Percentiles rank a stretch among this genome's conserved stretches.
phyloP scores from a whole-genome alignment of 1,140 invertebrate species.

The honey bee (Apis mellifera) region DNA sequence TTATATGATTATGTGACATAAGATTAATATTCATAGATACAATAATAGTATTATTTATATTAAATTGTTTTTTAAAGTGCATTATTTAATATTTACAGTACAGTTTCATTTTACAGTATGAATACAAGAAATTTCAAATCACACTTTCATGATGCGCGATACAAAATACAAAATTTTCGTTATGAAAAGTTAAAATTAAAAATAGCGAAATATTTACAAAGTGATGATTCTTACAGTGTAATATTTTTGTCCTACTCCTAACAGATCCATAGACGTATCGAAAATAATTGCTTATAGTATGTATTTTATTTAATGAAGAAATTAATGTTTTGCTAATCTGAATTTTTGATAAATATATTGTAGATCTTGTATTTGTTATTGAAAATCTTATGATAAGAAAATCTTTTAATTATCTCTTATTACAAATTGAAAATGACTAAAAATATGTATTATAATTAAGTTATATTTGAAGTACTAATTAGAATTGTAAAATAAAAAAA shows the following conservation, averaged over 20 bases:
- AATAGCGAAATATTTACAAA: constrained; percentile 59
- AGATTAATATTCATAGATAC: constrained; percentile 33
- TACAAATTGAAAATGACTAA: constrained; percentile 35
- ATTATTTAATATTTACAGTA: constrained; percentile 57
- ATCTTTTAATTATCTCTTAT: constrained; percentile 20
- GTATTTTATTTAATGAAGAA: constrained; percentile 9
- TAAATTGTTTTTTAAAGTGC: constrained; percentile 34
- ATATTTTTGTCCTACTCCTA: constrained; percentile 42
- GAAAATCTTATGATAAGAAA: neutral
- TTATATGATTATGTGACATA: constrained; percentile 9
- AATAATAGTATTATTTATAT: constrained; percentile 26
- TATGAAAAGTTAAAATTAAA: constrained; percentile 60
- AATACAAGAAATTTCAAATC: constrained; percentile 52
- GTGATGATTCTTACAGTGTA: constrained; percentile 48
- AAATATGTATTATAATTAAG: constrained; percentile 26
- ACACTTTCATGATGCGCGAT: constrained; percentile 55
- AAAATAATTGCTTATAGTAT: constrained; percentile 34
- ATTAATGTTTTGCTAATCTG: constrained; percentile 10
- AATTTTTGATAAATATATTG: constrained; percentile 11
- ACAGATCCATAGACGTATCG: constrained; percentile 44
- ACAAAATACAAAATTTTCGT: constrained; percentile 63
- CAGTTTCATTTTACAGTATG: constrained; percentile 44
- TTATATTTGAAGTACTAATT: constrained; percentile 12
- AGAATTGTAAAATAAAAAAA: constrained; percentile 37
- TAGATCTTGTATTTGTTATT: constrained; percentile 22